Conservation (phyloP, 2,797 vertebrate genomes). For the Erpetoichthys calabaricus region DNA sequence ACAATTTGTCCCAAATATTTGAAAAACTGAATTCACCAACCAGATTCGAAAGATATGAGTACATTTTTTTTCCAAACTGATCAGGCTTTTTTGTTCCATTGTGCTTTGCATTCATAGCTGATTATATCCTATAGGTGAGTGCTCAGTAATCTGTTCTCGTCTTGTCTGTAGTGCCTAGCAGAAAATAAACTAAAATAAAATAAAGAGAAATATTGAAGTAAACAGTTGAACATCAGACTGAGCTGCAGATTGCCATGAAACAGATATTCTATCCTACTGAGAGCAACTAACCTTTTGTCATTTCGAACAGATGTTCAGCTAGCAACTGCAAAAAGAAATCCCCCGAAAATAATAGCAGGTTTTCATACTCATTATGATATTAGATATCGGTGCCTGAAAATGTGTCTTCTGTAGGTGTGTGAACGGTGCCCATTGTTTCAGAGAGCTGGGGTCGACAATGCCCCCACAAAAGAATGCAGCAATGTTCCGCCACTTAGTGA, state of each 20-base stretch:
- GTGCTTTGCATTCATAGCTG: too few species aligned
- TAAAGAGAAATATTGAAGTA: not conserved
- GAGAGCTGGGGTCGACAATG: conserved; percentile 9
- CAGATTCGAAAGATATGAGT: too few species aligned
- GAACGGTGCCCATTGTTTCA: conserved; percentile 13
- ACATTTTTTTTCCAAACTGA: too few species aligned
- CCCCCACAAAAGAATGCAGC: too few species aligned
- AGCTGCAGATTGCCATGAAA: not conserved
- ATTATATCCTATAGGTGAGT: too few species aligned
- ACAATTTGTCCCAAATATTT: conserved; percentile 16
- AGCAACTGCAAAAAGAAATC: conserved; percentile 8
- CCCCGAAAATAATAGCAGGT: not conserved
- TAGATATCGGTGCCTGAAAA: not conserved
- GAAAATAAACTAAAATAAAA: too few species aligned
- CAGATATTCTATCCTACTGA: conserved; percentile 5
- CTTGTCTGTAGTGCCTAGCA: too few species aligned
- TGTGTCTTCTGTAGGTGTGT: not conserved
- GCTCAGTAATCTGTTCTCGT: too few species aligned
- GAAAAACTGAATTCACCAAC: too few species aligned
- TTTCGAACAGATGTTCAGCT: conserved; percentile 6
- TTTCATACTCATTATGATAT: conserved; percentile 1
- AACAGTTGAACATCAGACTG: conserved; percentile 3
- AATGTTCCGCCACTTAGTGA: too few species aligned
- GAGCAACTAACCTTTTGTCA: conserved; percentile 1
- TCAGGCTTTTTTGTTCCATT: too few species aligned